Evolutionary conservation across 2,888 invertebrate species (phyloP), one percentile per base, ranked within the genome.

Genomic region (Acronicta leporina): DNA sequence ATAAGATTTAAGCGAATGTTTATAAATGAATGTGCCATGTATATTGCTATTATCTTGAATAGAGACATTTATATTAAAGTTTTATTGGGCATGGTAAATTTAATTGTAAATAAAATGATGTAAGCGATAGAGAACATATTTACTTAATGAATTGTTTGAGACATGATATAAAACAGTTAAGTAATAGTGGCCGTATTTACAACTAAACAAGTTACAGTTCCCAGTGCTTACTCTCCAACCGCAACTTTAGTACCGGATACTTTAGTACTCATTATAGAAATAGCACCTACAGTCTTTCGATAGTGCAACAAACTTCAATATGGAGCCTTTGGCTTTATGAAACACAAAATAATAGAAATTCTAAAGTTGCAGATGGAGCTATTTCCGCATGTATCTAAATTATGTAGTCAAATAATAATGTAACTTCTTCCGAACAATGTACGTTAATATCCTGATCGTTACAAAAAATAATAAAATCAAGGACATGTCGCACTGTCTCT

Each of bases 371-470:
- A 86, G 75, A 63, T 80, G 82, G 59, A 84, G 78, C 64, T 67
- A 73, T 74, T 77, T 82, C 82, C 83, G 83, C 83, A 82, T 82
- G 75, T 84, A 73, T 81, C 76, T 87, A 81, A 78, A 83, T 86
- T 86, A 79, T 77, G 81, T 87, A 88, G 87, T 79, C 67, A 73
- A 75, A 81, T 82, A 66, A 80, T 82, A 77, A 74, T 82, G 68
- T 85, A 84, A 86, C 84, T 87, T 87, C 85, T 87, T 87, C 86
- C 85, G 74, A 88, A 87, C 80, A 85, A 83, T 88, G 86, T 89
- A 90, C 85, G 87, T 88, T 88, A 82, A 86, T 83, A 88, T 83
- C 86, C 86, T 83, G 83, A 86, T 88, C 85, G 90, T 92, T 92
- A 91, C 89, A 85, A 88, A 91, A 89, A 87, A 82, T 83, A 88